A percentile compares a stretch with the other conserved stretches of the same genome.
These are phyloP conservation scores for Pomatostomus ruficeps DNA, from an alignment of 2,113 vertebrate species.

Conservation along the genomic window DNA sequence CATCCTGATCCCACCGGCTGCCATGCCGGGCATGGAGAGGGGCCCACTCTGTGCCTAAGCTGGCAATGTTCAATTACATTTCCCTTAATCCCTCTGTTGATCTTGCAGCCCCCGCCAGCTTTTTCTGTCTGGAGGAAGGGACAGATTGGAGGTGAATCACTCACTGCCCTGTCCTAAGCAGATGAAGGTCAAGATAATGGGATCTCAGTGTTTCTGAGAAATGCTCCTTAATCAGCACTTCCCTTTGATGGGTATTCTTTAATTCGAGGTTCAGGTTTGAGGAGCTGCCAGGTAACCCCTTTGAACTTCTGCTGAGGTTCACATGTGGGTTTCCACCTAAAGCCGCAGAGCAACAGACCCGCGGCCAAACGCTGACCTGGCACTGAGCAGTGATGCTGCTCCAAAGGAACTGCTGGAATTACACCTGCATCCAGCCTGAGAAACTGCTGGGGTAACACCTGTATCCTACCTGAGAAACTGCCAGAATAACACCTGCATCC, in stretches of 20 bases:
- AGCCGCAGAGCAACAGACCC: constrained; percentile 21
- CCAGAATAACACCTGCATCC: not conserved
- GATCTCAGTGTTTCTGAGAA: constrained; percentile 34
- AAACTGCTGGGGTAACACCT: not conserved
- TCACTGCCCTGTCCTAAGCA: constrained; percentile 5
- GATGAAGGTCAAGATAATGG: constrained; percentile 64
- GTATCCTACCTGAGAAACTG: rapidly evolving
- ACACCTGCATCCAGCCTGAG: rapidly evolving
- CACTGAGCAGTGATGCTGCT: not conserved
- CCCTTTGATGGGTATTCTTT: constrained; percentile 22
- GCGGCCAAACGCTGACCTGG: constrained; percentile 32
- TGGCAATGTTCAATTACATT: constrained; percentile 53
- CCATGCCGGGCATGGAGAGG: rapidly evolving
- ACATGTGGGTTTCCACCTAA: constrained; percentile 13
- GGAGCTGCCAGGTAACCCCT: constrained; percentile 15
- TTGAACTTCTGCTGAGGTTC: constrained; percentile 59
- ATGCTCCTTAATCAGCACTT: constrained; percentile 26
- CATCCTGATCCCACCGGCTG: not conserved
- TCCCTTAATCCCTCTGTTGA: constrained; percentile 51
- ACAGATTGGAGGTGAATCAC: constrained; percentile 43
- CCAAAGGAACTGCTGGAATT: not conserved
- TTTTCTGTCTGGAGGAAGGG: constrained; percentile 33
- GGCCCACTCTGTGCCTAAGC: not conserved
- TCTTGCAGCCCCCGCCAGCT: constrained; percentile 10
- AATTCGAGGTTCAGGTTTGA: not conserved